Conservation (phyloP, 2,797 vertebrate species). For the Tragelaphus oryx region DNA sequence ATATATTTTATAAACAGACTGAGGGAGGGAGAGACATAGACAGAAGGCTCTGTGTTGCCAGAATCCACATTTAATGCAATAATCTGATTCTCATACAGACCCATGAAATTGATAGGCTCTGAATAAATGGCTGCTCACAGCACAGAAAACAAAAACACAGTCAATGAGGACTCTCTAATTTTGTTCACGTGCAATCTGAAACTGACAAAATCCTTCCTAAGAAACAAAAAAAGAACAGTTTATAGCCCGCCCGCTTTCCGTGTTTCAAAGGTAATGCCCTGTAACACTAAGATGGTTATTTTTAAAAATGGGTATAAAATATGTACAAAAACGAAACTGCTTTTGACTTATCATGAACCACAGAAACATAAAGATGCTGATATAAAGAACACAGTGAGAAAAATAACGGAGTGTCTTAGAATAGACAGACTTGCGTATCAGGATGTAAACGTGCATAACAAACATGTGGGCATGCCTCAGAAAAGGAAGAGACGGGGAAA, state of each 20-base stretch:
- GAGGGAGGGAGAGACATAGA: neutral
- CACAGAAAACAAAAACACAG: neutral
- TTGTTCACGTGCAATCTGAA: neutral
- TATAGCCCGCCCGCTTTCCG: neutral
- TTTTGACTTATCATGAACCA: neutral
- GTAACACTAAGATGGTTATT: neutral
- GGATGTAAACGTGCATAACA: neutral
- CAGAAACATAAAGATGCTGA: neutral
- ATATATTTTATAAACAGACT: neutral
- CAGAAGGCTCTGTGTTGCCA: neutral
- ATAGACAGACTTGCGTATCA: neutral
- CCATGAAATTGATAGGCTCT: neutral
- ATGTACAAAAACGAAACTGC: neutral
- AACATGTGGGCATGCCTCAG: neutral
- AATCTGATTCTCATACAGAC: neutral
- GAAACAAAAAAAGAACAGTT: neutral
- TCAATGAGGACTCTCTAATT: neutral
- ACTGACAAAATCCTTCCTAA: neutral
- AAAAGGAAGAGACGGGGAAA: neutral
- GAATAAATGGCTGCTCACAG: neutral
- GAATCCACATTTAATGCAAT: neutral
- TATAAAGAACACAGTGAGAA: neutral
- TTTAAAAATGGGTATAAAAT: neutral
- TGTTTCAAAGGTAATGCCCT: neutral
- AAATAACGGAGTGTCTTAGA: neutral